These are phyloP conservation scores for Cottus gobio DNA, from an alignment of 2,113 vertebrate genomes.

Conservation along the genomic window DNA sequence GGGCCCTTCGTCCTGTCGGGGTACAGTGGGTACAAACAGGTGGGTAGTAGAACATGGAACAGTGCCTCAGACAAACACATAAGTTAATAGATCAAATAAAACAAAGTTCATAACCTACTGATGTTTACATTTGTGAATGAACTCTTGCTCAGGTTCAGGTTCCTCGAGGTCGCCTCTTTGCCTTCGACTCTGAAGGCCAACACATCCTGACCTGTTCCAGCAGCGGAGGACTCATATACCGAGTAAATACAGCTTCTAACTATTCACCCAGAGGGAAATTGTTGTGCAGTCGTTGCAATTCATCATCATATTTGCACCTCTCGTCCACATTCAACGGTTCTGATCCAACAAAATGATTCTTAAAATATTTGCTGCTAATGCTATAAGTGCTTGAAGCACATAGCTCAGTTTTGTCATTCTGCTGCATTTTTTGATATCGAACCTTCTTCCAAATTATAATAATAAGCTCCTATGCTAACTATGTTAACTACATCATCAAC, in stretches of 20 bases:
- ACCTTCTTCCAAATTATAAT: too few species aligned
- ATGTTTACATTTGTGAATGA: not conserved
- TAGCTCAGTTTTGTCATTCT: too few species aligned
- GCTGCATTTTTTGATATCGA: too few species aligned
- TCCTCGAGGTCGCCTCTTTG: constrained; percentile 93
- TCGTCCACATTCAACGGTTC: not conserved
- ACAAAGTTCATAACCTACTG: not conserved
- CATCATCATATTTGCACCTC: not conserved
- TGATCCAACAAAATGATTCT: not conserved
- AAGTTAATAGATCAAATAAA: not conserved
- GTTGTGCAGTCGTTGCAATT: not conserved
- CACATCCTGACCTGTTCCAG: constrained; percentile 94
- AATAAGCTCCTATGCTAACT: too few species aligned
- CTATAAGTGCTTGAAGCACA: too few species aligned
- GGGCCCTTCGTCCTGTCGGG: constrained; percentile 96
- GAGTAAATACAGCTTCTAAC: constrained; percentile 77
- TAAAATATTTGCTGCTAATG: not conserved
- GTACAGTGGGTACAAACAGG: constrained; percentile 98
- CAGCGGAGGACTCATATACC: constrained; percentile 91
- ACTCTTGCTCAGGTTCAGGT: constrained; percentile 88
- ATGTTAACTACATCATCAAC: too few species aligned
- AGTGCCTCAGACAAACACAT: not conserved
- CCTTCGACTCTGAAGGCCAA: constrained; percentile 96
- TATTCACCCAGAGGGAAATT: not conserved
- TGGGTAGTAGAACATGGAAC: constrained; percentile 51